Evolutionary conservation across 2,797 vertebrate species (phyloP).

Genomic region (Sylvia borin): DNA sequence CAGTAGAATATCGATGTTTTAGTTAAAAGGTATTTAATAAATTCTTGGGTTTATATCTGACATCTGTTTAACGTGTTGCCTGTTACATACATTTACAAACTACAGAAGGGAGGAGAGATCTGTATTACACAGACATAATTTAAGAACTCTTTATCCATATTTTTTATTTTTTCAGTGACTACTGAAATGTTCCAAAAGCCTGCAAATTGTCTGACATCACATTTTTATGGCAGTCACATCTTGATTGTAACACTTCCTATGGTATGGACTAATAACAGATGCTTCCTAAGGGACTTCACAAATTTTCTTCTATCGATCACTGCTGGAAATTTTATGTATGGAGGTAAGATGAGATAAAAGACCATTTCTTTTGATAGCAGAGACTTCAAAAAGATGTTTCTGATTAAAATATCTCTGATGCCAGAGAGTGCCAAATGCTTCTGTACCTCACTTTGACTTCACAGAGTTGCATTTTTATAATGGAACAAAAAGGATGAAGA

Average conservation of each 20-base stretch:
- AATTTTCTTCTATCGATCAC: not conserved
- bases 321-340: not conserved
- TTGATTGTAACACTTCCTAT: not conserved
- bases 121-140: not conserved
- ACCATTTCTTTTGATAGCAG: not conserved
- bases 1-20: not conserved
- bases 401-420: not conserved
- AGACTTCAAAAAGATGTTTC: not conserved
- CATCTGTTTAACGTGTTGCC: not conserved
- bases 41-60: not conserved
- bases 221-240: not conserved
- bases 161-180: not conserved
- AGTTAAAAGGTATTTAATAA: not conserved
- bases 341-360: not conserved
- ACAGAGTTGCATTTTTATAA: not conserved
- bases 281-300: not conserved
- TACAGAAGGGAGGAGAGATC: not conserved
- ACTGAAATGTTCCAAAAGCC: not conserved
- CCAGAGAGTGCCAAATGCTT: not conserved
- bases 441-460: not conserved
- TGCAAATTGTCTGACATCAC: not conserved
- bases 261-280: not conserved
- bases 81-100: not conserved
- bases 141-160: not conserved
- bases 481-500: not conserved